Conservation (phyloP, 2,113 vertebrate species). For the Martes martes region DNA sequence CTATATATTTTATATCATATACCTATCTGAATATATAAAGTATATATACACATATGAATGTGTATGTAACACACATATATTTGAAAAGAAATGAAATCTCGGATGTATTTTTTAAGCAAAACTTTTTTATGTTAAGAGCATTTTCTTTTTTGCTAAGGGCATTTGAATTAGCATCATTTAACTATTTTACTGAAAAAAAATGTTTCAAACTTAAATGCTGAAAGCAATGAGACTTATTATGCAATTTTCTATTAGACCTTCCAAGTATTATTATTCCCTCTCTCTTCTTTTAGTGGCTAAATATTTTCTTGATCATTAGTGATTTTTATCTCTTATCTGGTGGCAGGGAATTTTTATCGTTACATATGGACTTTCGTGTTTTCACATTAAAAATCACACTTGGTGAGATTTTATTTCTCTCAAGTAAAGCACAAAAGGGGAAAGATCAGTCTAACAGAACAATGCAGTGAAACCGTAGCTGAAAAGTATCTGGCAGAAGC, state of each 20-base stretch:
- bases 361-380: neutral
- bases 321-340: conserved; percentile 1
- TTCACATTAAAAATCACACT: neutral
- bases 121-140: neutral
- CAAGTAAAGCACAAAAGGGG: neutral
- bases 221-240: conserved; percentile 5
- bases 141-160: neutral
- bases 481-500: neutral
- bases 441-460: neutral
- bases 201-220: conserved; percentile 40
- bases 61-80: neutral
- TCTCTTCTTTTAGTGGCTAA: neutral
- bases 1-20: neutral
- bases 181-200: conserved; percentile 28
- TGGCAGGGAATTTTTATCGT: neutral
- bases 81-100: neutral
- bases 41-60: neutral
- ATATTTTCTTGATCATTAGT: conserved; percentile 13
- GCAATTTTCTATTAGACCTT: neutral
- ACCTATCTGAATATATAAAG: neutral
- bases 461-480: neutral
- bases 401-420: neutral
- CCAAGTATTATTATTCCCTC: neutral
- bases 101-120: neutral
- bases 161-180: neutral